These are phyloP conservation scores for Polyodon spathula DNA, from an alignment of 2,113 vertebrate genomes.

Conservation along the genomic window DNA sequence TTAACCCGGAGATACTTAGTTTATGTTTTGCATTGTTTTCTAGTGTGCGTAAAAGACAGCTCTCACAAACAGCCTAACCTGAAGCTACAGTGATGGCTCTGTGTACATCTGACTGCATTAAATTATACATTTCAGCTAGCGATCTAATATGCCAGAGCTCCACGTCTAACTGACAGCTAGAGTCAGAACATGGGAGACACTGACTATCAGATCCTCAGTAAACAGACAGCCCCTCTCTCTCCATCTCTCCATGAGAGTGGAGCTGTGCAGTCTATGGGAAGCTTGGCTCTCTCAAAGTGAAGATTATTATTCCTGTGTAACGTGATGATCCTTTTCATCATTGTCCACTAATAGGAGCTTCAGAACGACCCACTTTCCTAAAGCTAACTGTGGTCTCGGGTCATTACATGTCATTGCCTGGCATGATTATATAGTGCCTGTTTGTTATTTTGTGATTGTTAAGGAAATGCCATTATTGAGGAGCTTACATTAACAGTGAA, in stretches of 20 bases:
- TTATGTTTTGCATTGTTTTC: too few species aligned
- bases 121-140: too few species aligned
- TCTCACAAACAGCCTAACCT: too few species aligned
- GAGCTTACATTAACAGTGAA: slow-evolving; percentile 12
- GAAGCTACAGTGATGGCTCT: too few species aligned
- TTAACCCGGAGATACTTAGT: too few species aligned
- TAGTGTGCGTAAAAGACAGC: too few species aligned
- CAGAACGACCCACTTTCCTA: slow-evolving; percentile 15
- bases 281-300: neutral
- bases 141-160: too few species aligned
- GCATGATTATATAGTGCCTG: neutral
- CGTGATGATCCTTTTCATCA: neutral
- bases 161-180: too few species aligned
- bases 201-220: too few species aligned
- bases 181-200: too few species aligned
- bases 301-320: neutral
- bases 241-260: neutral
- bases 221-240: too few species aligned
- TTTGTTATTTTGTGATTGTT: slow-evolving; percentile 18
- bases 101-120: too few species aligned
- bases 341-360: neutral
- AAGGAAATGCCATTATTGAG: slow-evolving; percentile 24
- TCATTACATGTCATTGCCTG: neutral
- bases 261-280: neutral
- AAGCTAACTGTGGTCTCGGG: neutral